phyloP scores from a whole-genome alignment of 2,888 invertebrate genomes.

The Macrophya alboannulata region DNA sequence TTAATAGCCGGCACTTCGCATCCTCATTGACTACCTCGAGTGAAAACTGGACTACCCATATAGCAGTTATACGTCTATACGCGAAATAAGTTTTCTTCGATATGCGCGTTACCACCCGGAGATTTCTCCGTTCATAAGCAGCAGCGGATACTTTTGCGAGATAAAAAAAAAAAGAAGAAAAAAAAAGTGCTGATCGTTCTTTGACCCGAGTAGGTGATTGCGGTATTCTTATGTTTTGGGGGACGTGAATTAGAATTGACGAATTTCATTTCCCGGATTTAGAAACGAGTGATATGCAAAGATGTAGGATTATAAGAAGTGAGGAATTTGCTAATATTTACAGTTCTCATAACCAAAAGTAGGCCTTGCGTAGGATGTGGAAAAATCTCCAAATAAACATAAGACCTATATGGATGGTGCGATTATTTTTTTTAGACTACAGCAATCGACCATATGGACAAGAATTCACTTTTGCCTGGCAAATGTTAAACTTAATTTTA shows the following conservation, averaged over 20 bases:
- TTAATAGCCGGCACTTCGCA: slow-evolving; percentile 54
- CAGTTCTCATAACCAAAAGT: slow-evolving; percentile 70
- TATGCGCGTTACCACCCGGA: slow-evolving; percentile 1
- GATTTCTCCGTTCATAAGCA: background rate
- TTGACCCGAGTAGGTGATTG: background rate
- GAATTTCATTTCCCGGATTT: slow-evolving; percentile 38
- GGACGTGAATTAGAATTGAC: background rate
- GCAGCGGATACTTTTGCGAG: background rate
- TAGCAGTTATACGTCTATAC: background rate
- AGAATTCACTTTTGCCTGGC: slow-evolving; percentile 54
- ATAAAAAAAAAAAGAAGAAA: background rate
- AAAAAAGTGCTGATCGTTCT: background rate
- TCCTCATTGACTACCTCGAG: slow-evolving; percentile 35
- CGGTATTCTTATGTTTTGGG: background rate
- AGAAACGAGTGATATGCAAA: slow-evolving; percentile 18
- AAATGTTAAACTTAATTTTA: slow-evolving; percentile 52
- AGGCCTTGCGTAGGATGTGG: slow-evolving; percentile 66
- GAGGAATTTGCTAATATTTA: slow-evolving; percentile 73
- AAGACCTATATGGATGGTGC: slow-evolving; percentile 28
- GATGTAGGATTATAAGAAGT: slow-evolving; percentile 38
- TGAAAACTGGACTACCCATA: slow-evolving; percentile 35
- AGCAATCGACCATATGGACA: slow-evolving; percentile 54
- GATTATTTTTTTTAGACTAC: slow-evolving; percentile 54
- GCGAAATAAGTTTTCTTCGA: slow-evolving; percentile 26
- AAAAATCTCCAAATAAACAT: slow-evolving; percentile 58